Percentiles rank a stretch among this genome's conserved stretches.
Conservation (phyloP, 2,888 invertebrate genomes). For the Tortrix viridana region DNA sequence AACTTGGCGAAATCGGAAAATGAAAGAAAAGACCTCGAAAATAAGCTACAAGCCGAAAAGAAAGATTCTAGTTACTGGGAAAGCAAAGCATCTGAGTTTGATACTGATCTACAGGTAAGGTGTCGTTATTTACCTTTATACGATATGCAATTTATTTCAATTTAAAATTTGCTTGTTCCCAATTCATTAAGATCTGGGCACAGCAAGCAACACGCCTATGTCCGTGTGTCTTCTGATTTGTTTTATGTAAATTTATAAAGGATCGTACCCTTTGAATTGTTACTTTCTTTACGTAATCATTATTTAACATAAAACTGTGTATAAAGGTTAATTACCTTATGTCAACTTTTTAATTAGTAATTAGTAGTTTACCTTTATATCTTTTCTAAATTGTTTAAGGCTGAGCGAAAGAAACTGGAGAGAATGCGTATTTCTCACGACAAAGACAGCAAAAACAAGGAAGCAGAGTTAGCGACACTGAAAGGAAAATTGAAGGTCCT, state of each 20-base stretch:
- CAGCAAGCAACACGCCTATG: no score
- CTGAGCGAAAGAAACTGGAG: constrained; percentile 87
- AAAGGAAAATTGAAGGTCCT: constrained; percentile 89
- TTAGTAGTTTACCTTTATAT: no score
- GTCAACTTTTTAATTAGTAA: constrained; percentile 6
- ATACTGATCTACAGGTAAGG: constrained; percentile 83
- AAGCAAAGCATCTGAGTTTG: constrained; percentile 85
- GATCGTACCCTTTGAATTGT: no score
- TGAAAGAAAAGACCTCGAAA: constrained; percentile 87
- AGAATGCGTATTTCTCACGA: constrained; percentile 87
- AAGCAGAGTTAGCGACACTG: constrained; percentile 89
- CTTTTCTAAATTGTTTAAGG: constrained; percentile 60
- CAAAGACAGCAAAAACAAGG: constrained; percentile 90
- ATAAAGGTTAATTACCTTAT: no score
- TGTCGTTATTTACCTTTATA: no score
- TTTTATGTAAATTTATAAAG: no score
- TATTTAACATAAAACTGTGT: no score
- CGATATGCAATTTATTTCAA: no score
- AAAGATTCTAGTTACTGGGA: constrained; percentile 87
- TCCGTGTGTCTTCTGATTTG: no score
- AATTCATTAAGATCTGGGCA: no score
- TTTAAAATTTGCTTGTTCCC: no score
- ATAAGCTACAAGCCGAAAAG: constrained; percentile 83
- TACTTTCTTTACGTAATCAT: no score
- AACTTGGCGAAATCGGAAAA: constrained; percentile 71